These are phyloP conservation scores for Thera obeliscata DNA, from an alignment of 2,888 invertebrate genomes.

Conservation along the genomic window DNA sequence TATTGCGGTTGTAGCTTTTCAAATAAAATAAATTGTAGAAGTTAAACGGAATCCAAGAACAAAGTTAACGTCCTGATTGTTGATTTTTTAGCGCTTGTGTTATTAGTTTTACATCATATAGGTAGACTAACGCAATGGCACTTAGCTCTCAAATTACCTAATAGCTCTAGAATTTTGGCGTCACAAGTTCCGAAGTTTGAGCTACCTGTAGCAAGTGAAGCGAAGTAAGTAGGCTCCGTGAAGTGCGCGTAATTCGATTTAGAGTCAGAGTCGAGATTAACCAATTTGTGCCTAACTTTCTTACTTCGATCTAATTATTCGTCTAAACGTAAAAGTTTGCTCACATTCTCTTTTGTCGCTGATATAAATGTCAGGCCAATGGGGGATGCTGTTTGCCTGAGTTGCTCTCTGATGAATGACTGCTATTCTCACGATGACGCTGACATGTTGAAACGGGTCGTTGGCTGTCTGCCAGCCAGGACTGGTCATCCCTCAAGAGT, in stretches of 20 bases:
- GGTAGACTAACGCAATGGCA: neutral
- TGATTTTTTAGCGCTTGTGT: neutral
- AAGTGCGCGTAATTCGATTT: conserved; percentile 15
- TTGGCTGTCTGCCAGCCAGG: conserved; percentile 52
- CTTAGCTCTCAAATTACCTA: neutral
- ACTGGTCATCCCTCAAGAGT: conserved; percentile 44
- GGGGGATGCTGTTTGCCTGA: conserved; percentile 4
- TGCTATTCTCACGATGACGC: conserved; percentile 42
- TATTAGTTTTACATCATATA: neutral
- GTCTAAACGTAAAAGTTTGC: neutral
- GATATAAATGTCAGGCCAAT: neutral
- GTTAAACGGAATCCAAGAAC: neutral
- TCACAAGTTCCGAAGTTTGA: conserved; percentile 11
- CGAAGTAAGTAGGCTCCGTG: conserved; percentile 8
- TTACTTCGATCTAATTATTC: neutral
- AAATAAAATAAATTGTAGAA: too few species aligned
- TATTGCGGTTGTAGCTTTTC: too few species aligned
- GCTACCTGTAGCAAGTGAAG: conserved; percentile 12
- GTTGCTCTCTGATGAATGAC: conserved; percentile 38
- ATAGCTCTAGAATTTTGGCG: conserved; percentile 4
- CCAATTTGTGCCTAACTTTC: conserved; percentile 1
- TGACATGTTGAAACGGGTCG: conserved; percentile 42
- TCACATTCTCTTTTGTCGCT: neutral
- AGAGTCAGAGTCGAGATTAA: neutral
- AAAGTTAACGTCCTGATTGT: neutral